A percentile compares a stretch with the other conserved stretches of the same genome.
Conservation (phyloP, 2,888 invertebrate genomes). For the Tridacna crocea region DNA sequence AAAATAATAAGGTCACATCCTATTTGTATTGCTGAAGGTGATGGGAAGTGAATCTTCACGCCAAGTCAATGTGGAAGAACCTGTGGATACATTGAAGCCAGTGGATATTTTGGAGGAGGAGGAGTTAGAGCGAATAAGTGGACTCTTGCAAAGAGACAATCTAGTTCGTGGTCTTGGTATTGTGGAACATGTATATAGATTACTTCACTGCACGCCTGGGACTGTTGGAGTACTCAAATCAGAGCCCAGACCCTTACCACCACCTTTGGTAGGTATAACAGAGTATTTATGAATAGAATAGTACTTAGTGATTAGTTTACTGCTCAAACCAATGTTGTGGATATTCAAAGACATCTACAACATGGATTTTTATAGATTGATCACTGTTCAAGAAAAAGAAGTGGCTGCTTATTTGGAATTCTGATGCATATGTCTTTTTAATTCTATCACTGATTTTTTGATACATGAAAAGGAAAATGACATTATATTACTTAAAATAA, state of each 20-base stretch:
- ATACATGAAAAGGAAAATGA: no score
- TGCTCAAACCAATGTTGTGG: no score
- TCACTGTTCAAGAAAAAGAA: no score
- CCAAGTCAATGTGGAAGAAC: slow-evolving; percentile 68
- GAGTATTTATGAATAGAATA: background rate
- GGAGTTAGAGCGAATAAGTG: slow-evolving; percentile 83
- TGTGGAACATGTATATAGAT: slow-evolving; percentile 82
- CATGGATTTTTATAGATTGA: no score
- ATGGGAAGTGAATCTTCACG: slow-evolving; percentile 61
- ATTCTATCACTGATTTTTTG: no score
- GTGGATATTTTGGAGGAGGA: slow-evolving; percentile 83
- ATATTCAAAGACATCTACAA: no score
- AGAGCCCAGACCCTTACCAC: slow-evolving; percentile 71
- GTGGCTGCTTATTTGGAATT: no score
- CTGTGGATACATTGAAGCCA: slow-evolving; percentile 80
- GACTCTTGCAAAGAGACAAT: slow-evolving; percentile 83
- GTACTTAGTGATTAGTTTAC: no score
- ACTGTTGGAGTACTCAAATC: slow-evolving; percentile 79
- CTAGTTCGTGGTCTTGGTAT: slow-evolving; percentile 83
- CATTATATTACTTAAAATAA: no score
- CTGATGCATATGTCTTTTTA: no score
- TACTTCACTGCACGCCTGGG: slow-evolving; percentile 83
- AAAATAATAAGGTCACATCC: no score
- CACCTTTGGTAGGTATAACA: slow-evolving; percentile 68
- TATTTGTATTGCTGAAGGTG: slow-evolving; percentile 30